phyloP scores from a whole-genome alignment of 2,797 vertebrate genomes.

The Siniperca undulata region DNA sequence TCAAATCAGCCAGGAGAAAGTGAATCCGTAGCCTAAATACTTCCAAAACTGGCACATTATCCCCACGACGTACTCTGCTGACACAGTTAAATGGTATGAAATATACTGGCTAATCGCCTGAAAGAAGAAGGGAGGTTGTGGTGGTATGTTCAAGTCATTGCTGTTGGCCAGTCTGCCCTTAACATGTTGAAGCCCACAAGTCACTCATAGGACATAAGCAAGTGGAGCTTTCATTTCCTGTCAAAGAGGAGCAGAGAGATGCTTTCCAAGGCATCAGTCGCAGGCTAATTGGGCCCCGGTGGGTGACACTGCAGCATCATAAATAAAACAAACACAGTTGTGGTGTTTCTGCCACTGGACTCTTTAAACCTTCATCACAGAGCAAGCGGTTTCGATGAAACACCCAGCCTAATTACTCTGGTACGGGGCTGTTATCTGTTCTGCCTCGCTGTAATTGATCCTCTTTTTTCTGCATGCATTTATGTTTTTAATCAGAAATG shows the following conservation, averaged over 20 bases:
- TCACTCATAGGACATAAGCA: slow-evolving; percentile 88
- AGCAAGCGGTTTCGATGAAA: slow-evolving; percentile 85
- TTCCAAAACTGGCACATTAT: slow-evolving; percentile 31
- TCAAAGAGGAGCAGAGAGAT: slow-evolving; percentile 82
- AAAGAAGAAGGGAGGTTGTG: slow-evolving; percentile 23
- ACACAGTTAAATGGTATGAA: slow-evolving; percentile 55
- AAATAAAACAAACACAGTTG: slow-evolving; percentile 94
- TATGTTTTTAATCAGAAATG: slow-evolving; percentile 91
- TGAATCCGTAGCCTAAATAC: slow-evolving; percentile 45
- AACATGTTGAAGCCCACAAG: slow-evolving; percentile 81
- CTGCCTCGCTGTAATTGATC: slow-evolving; percentile 84
- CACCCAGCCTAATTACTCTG: slow-evolving; percentile 89
- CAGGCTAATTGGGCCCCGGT: slow-evolving; percentile 94
- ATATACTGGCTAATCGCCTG: slow-evolving; percentile 42
- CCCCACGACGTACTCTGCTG: slow-evolving; percentile 38
- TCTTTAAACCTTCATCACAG: slow-evolving; percentile 87
- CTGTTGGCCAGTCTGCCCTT: slow-evolving; percentile 46
- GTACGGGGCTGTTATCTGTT: slow-evolving; percentile 81
- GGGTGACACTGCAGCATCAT: slow-evolving; percentile 88
- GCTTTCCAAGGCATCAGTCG: slow-evolving; percentile 90
- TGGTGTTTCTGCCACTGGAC: slow-evolving; percentile 84
- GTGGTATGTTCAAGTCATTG: slow-evolving; percentile 43
- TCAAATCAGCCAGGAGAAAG: slow-evolving; percentile 53
- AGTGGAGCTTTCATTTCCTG: slow-evolving; percentile 83
- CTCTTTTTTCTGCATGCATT: slow-evolving; percentile 74